phyloP scores from a whole-genome alignment of 2,888 invertebrate genomes.

The Eumerus sabulonum region DNA sequence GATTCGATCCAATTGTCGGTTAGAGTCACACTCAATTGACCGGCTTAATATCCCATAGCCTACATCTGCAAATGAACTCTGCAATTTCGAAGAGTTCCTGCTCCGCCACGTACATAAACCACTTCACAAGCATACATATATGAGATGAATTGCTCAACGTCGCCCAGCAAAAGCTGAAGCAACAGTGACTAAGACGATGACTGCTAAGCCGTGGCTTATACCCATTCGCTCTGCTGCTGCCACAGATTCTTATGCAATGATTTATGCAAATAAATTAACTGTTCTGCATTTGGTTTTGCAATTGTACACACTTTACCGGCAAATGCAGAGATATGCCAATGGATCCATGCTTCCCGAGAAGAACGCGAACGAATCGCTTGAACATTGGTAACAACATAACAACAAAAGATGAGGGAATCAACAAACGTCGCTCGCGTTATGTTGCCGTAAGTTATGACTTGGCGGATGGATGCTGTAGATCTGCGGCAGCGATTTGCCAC shows the following conservation, averaged over 20 bases:
- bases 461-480: constrained; percentile 10
- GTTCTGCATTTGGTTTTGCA: constrained; percentile 63
- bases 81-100: constrained; percentile 57
- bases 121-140: constrained; percentile 2
- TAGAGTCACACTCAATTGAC: constrained; percentile 61
- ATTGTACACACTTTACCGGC: constrained; percentile 48
- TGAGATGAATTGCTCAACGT: constrained; percentile 51
- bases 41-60: constrained; percentile 53
- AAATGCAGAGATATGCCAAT: constrained; percentile 25
- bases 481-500: constrained; percentile 1
- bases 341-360: constrained; percentile 27
- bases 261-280: constrained; percentile 69
- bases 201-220: neutral
- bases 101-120: constrained; percentile 18
- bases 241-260: constrained; percentile 59
- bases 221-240: constrained; percentile 6
- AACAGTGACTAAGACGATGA: constrained; percentile 29
- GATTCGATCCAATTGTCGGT: neutral
- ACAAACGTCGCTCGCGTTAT: constrained; percentile 11
- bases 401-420: constrained; percentile 20
- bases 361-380: constrained; percentile 20
- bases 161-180: constrained; percentile 22
- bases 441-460: constrained; percentile 50
- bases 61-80: constrained; percentile 51
- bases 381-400: constrained; percentile 32